Base-by-base conservation (phyloP, 2,888 invertebrate species). In the Cotesia congregata region DNA sequence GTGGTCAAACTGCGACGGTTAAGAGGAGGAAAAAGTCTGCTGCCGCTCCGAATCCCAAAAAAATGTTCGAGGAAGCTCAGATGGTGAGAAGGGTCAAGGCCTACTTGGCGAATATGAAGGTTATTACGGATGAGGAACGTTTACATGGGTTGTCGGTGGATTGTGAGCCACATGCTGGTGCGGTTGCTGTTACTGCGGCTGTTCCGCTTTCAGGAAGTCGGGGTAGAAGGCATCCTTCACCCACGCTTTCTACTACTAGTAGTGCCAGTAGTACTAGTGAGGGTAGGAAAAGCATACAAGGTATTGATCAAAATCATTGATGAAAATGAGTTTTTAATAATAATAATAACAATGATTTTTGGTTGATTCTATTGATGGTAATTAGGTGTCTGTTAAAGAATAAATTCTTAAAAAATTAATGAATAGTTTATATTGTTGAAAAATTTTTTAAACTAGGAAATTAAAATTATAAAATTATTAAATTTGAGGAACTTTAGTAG, bases 21-120 rank as follows among this genome's bases (percentile, higher is more conserved):
- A 97, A 97, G 87, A 91, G 97, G 83, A 92, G 97, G 83, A 97
- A 97, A 90, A 96, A 97, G 88, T 95, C 97, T 0, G 93, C 95
- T 41, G 95, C 97, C 40, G 95, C 96, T 4, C 97, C 97, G 1
- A 98, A 98, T 90, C 96, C 97, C 72, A 98, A 98, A 90, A 98
- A 98, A 90, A 98, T 98, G 98, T 98, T 97, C 90, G 98, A 98
- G 90, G 98, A 98, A 91, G 98, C 98, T 41, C 97, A 98, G 91
- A 99, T 99, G 99, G 98, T 98, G 75, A 93, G 98, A 41, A 92
- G 98, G 76, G 98, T 99, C 5, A 98, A 98, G 89, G 96, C 98
- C 1, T 99, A 99, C 90, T 92, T 99, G 78, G 95, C 95, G 82
- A 95, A 96, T 85, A 94, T 99, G 92, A 95, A 96, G 84, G 96